Base-by-base conservation (phyloP, 2,888 invertebrate species). In the Pasiphila rectangulata region DNA sequence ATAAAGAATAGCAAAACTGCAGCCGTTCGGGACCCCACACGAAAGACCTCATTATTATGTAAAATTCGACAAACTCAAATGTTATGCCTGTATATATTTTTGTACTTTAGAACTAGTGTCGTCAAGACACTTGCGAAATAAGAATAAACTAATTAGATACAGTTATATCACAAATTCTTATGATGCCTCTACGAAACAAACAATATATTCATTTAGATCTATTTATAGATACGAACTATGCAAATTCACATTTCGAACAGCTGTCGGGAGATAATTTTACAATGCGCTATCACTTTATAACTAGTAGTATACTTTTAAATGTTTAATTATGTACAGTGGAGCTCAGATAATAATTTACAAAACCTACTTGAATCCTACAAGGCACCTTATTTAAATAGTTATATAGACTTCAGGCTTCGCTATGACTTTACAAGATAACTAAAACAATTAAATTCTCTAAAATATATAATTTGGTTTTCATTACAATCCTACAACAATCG, bases 391-490 rank as follows among this genome's bases (percentile, higher is more conserved):
- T 83, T 79, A 83, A 83, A 84, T 86, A 83, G 76, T 79, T 74
- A 80, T 74, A 77, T 81, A 83, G 80, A 84, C 80, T 83, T 84
- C 81, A 85, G 83, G 87, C 85, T 84, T 84, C 79, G 72, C 82
- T 83, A 82, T 85, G 85, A 86, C 86, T 86, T 84, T 85, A 86
- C 79, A 87, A 74, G 80, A 81, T 81, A 83, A 83, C 82, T 85
- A 84, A 83, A 81, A 76, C 75, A 75, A 81, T 82, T 85, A 83
- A 82, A 83, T 84, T 83, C 82, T 86, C 84, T 87, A 87, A 81
- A 83, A 86, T 85, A 86, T 87, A 86, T 84, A 86, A 85, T 88
- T 88, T 88, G 87, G 88, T 86, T 82, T 86, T 83, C 80, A 83
- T 83, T 85, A 85, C 75, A 84, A 81, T 79, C 78, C 83, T 87